Conservation (phyloP, 1,140 invertebrate genomes). For the Paralvinella palmiformis region DNA sequence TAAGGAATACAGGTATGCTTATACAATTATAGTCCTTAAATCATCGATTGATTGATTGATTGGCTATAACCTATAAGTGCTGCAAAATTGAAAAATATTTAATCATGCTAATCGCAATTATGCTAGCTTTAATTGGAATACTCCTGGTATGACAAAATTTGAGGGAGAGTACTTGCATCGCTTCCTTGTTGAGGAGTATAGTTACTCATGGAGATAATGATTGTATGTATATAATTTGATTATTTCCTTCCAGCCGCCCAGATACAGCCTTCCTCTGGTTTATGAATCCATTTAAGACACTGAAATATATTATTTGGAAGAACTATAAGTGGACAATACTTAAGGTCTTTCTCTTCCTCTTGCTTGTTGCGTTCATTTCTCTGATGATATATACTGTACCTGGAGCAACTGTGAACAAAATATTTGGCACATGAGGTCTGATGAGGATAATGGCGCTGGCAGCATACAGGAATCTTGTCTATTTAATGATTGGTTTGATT, state of each 20-base stretch:
- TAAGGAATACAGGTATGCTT: too few species aligned
- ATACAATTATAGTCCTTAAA: too few species aligned
- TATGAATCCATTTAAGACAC: constrained; percentile 21
- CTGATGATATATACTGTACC: constrained; percentile 13
- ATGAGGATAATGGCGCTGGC: not conserved
- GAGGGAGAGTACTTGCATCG: too few species aligned
- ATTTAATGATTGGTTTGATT: not conserved
- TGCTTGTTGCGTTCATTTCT: constrained; percentile 5
- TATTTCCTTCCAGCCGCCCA: constrained; percentile 17
- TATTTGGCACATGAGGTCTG: constrained; percentile 6
- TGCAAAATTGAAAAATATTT: too few species aligned
- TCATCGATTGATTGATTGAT: too few species aligned
- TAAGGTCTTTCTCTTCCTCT: constrained; percentile 7
- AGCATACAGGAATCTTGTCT: not conserved
- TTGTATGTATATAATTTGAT: not conserved
- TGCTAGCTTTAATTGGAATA: too few species aligned
- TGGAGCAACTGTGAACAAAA: not conserved
- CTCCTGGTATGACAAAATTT: too few species aligned
- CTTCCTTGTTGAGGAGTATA: not conserved
- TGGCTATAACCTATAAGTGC: too few species aligned
- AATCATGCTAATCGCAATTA: too few species aligned
- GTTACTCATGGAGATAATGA: not conserved
- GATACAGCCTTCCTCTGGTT: constrained; percentile 25
- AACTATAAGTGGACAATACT: constrained; percentile 25
- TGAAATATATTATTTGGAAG: constrained; percentile 23